Evolutionary conservation across 2,113 vertebrate species (phyloP), one percentile per base, ranked within the genome.

Genomic region (Hemiscyllium ocellatum): DNA sequence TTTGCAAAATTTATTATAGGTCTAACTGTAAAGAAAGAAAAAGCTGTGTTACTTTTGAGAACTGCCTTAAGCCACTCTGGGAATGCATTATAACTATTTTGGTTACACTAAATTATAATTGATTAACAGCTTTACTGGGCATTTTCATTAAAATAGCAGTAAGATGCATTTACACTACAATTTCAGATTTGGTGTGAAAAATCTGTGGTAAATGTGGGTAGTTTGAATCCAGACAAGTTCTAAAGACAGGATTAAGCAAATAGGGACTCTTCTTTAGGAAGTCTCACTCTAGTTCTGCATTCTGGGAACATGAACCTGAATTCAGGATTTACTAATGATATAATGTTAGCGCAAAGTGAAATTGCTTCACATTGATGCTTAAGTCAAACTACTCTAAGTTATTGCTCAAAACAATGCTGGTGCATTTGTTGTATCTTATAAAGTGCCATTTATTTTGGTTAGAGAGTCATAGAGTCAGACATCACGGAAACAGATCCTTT

Each of bases 51-150:
- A 87, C 85, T 61, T 61, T 87, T 87, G 50, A 52, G 52, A 87
- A 22, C 50, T 26, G 85, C 52, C 85, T 52, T 52, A 20, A 56
- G 85, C 85, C 29, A 52, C 20, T 52, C 42, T 87, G 83, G 47
- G 85, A 87, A 87, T 87, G 85, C 85, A 87, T 52, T 29, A 87
- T 87, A 50, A 50, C 47, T 87, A 26, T 87, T 87, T 56, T 87
- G 50, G 6, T 24, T 87, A 87, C 10, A 52, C 3, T 87, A 7
- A 29, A 87, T 87, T 47, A 29, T 29, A 87, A 87, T 29, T 87
- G 50, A 8, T 56, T 87, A 87, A 26, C 50, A 56, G 26, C 52
- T 87, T 87, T 87, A 47, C 50, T 52, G 85, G 85, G 85, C 52
- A 61, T 47, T 52, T 87, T 87, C 0, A 1, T 87, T 87, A 52